A percentile compares a stretch with the other conserved stretches of the same genome.
phyloP scores from a whole-genome alignment of 2,888 invertebrate genomes.

The Drosophila paracracens region DNA sequence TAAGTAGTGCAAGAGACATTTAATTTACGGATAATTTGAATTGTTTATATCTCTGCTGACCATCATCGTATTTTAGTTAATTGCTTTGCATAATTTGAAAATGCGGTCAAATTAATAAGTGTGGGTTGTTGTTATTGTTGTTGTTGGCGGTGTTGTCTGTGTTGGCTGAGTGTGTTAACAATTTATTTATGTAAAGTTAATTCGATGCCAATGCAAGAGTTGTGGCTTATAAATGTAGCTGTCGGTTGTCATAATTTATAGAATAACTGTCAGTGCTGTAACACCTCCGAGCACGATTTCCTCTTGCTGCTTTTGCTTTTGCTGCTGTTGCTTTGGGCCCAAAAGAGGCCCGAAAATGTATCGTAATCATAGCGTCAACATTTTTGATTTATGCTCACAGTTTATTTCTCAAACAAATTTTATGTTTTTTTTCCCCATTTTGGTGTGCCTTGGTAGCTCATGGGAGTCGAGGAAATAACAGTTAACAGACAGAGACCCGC shows the following conservation, averaged over 20 bases:
- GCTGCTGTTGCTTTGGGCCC: constrained; percentile 20
- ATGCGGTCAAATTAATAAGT: constrained; percentile 74
- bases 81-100: constrained; percentile 72
- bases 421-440: constrained; percentile 25
- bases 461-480: constrained; percentile 51
- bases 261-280: constrained; percentile 78
- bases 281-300: constrained; percentile 80
- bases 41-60: constrained; percentile 48
- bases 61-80: constrained; percentile 67
- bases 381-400: constrained; percentile 76
- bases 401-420: constrained; percentile 62
- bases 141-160: constrained; percentile 12
- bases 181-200: constrained; percentile 66
- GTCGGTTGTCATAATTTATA: constrained; percentile 82
- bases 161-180: constrained; percentile 52
- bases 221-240: constrained; percentile 79
- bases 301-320: constrained; percentile 25
- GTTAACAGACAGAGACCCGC: constrained; percentile 37
- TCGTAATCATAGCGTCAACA: constrained; percentile 79
- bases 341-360: constrained; percentile 56
- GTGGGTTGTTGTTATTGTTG: constrained; percentile 19
- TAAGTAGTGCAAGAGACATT: constrained; percentile 1
- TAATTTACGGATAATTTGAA: constrained; percentile 26
- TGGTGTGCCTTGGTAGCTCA: constrained; percentile 40
- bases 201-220: constrained; percentile 70